Conservation (phyloP, 2,888 invertebrate genomes). For the Teleogryllus oceanicus region DNA sequence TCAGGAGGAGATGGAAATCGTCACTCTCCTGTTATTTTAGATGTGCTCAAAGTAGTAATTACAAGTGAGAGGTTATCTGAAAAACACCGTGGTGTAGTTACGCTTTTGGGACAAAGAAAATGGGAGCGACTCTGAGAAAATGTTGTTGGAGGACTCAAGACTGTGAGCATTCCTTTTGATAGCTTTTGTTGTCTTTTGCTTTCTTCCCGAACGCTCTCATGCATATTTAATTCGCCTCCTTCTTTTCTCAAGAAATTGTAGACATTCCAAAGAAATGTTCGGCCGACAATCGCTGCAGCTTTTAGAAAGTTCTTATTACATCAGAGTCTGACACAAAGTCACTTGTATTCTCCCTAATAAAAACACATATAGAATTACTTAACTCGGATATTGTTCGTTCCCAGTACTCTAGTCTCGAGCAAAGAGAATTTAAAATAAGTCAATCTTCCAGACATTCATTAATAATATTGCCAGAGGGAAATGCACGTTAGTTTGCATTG, state of each 20-base stretch:
- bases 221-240: not conserved
- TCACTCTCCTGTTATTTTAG: no score
- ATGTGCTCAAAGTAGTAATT: no score
- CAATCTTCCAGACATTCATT: no score
- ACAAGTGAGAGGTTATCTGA: no score
- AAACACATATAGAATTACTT: no score
- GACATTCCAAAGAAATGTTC: not conserved
- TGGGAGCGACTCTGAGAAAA: not conserved
- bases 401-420: no score
- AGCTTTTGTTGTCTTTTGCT: not conserved
- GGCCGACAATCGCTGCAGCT: not conserved
- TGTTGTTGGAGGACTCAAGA: constrained; percentile 1
- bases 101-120: not conserved
- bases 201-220: not conserved
- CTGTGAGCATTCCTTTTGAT: not conserved
- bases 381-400: no score
- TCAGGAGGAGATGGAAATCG: no score
- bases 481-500: no score
- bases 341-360: not conserved
- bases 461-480: no score
- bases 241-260: not conserved
- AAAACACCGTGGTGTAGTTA: no score
- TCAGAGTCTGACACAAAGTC: not conserved
- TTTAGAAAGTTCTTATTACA: not conserved
- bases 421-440: no score